Base-by-base conservation (phyloP, 2,113 vertebrate species). In the Labrus mixtus region DNA sequence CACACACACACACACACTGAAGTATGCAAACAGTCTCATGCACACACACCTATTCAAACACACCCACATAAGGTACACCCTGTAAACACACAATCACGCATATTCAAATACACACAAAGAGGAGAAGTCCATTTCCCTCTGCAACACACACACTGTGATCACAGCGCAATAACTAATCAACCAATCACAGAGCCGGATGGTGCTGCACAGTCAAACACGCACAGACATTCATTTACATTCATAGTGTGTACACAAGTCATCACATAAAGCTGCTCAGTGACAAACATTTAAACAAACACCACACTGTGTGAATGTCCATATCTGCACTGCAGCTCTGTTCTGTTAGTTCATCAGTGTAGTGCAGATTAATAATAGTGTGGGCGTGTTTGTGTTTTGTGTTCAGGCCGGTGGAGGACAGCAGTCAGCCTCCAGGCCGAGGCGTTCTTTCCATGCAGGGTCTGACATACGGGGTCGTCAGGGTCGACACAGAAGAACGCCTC, bases 371-470 rank as follows among this genome's bases (percentile, higher is more conserved):
- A 33, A 54, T 50, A 1, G 29, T 10, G 4, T 54, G n/a, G n/a
- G n/a, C n/a, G 8, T 46, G 51, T 45, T 13, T 73, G 61, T 73
- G 29, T 58, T 5, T 58, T 16, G 25, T 61, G 25, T 54, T 2
- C 85, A 99, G 98, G 93, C 97, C 98, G 3, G 97, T 97, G 23
- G 97, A 99, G 74, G 98, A 99, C 94, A 98, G 96, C 94, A 99
- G 98, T 81, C 98, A 98, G 92, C 98, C 98, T 0, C 97, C 98
- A 0, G 98, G 98, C 6, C 94, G 98, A 23, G 98, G 98, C 0
- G 97, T 99, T 25, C 95, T 99, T 46, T 99, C 98, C 82, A 99
- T 99, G 98, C 97, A 99, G 5, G 98, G 97, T 11, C 95, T 99
- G 85, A 98, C 95, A 17, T 96, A 98, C 0, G 96, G 96, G 0